Percentiles rank a stretch among this genome's conserved stretches.
Evolutionary conservation across 2,113 vertebrate genomes (phyloP).

Genomic region (Hoplias malabaricus): DNA sequence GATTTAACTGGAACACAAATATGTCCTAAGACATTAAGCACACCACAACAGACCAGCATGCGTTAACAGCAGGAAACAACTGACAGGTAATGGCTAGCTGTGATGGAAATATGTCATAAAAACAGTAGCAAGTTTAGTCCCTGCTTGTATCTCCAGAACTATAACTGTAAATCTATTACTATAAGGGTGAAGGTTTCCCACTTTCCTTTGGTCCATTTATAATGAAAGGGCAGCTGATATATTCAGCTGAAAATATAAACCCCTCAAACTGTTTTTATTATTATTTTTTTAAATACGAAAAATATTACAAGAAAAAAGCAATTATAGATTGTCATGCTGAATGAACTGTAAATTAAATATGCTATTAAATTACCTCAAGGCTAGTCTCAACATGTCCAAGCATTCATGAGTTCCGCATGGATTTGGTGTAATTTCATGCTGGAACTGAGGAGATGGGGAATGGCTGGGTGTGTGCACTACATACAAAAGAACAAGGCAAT

Average conservation of each 20-base stretch:
- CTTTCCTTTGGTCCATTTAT: not conserved
- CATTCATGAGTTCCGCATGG: not conserved
- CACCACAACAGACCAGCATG: too few relatives aligned
- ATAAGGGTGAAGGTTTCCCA: not conserved
- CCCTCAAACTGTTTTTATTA: not conserved
- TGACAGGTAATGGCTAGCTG: too few relatives aligned
- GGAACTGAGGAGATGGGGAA: not conserved
- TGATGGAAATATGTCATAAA: too few relatives aligned
- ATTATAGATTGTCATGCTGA: not conserved
- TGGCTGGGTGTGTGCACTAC: not conserved
- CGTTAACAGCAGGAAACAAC: too few relatives aligned
- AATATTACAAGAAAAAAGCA: not conserved
- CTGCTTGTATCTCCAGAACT: too few relatives aligned
- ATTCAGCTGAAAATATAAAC: not conserved
- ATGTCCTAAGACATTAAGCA: too few relatives aligned
- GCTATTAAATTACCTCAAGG: not conserved
- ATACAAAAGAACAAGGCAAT: not conserved
- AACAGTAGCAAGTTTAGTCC: too few relatives aligned
- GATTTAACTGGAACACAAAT: too few relatives aligned
- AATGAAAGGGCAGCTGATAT: not conserved
- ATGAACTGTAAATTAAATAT: not conserved
- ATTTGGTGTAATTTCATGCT: not conserved
- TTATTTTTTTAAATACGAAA: not conserved
- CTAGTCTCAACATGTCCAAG: not conserved
- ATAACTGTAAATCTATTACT: not conserved